phyloP scores from a whole-genome alignment of 2,797 vertebrate species.

The Acanthurus leucopareius region DNA sequence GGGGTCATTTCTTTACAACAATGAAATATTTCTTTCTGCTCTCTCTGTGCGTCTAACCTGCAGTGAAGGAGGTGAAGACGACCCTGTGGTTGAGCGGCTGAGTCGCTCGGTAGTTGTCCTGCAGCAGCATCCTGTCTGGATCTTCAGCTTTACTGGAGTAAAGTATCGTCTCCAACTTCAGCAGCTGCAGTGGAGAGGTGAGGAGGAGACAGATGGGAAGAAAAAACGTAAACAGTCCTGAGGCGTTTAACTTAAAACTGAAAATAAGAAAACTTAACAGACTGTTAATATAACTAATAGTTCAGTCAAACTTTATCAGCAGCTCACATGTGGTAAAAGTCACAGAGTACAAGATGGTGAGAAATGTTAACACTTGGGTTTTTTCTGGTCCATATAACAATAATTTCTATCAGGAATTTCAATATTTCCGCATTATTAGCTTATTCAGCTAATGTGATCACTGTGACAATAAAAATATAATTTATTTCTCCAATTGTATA shows the following conservation, averaged over 20 bases:
- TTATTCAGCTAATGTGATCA: background rate
- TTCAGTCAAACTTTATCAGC: background rate
- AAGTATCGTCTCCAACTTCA: conserved; percentile 83
- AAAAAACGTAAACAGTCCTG: background rate
- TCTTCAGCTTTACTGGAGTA: conserved; percentile 76
- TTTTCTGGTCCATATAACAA: too few species aligned
- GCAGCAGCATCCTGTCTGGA: conserved; percentile 71
- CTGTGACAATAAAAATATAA: background rate
- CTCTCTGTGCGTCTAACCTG: conserved; percentile 66
- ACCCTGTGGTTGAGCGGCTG: conserved; percentile 83
- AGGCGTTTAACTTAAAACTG: background rate
- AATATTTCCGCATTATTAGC: too few species aligned
- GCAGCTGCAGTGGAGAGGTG: conserved; percentile 67
- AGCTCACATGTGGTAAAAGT: too few species aligned
- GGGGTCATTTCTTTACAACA: background rate
- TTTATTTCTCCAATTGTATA: too few species aligned
- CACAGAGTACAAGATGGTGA: too few species aligned
- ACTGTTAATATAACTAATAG: background rate
- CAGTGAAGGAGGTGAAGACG: conserved; percentile 81
- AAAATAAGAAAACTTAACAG: background rate
- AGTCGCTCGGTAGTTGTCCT: conserved; percentile 83
- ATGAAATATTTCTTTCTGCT: background rate
- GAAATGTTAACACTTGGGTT: too few species aligned
- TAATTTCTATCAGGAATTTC: too few species aligned
- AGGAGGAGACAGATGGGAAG: background rate